Conservation (phyloP, 1,140 invertebrate species). For the Drosophila ohnishii region DNA sequence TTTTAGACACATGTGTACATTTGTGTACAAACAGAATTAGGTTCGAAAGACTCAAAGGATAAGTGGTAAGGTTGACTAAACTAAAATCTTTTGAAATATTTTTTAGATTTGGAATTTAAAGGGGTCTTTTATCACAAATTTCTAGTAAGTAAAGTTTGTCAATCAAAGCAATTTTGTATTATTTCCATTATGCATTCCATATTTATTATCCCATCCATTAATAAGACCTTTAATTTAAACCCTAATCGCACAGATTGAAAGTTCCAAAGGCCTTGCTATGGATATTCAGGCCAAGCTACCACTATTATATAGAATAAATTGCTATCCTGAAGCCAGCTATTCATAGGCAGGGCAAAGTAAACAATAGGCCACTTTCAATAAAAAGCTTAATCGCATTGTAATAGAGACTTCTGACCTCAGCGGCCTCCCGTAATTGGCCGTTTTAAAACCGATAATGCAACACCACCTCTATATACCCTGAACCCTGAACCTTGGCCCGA, state of each 20-base stretch:
- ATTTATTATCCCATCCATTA: too few species aligned
- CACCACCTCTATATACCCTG: background rate
- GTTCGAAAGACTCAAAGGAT: background rate
- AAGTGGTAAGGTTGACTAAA: background rate
- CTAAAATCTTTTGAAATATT: background rate
- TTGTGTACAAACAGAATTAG: background rate
- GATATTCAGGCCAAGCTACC: background rate
- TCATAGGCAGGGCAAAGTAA: conserved; percentile 1
- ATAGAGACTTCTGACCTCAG: conserved; percentile 19
- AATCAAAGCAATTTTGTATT: background rate
- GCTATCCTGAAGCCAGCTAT: conserved; percentile 2
- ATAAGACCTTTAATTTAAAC: background rate
- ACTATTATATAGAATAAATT: background rate
- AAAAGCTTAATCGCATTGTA: conserved; percentile 11
- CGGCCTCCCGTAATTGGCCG: conserved; percentile 22
- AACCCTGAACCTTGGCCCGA: conserved; percentile 5
- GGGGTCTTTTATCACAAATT: background rate
- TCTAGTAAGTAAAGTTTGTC: background rate
- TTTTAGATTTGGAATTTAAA: background rate
- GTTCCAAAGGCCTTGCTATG: background rate
- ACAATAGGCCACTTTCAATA: conserved; percentile 2
- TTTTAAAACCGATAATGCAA: conserved; percentile 23
- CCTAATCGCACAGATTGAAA: background rate
- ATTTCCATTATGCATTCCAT: too few species aligned
- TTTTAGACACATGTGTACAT: background rate